These are phyloP conservation scores for Sisor rabdophorus DNA, from an alignment of 2,113 vertebrate species.

Conservation along the genomic window DNA sequence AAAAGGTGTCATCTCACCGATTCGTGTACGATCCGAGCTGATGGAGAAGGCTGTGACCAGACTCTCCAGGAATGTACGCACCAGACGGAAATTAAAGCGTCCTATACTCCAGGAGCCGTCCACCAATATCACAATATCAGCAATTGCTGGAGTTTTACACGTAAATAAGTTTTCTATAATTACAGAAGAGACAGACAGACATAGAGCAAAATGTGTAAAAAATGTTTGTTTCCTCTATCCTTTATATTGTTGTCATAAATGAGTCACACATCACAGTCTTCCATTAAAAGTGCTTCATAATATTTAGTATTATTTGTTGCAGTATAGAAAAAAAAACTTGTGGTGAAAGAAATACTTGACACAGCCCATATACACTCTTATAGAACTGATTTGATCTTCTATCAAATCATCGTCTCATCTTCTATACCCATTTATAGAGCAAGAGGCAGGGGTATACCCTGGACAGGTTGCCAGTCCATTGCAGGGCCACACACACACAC, in stretches of 20 bases:
- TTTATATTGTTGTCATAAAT: too few species aligned
- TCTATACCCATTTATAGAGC: too few species aligned
- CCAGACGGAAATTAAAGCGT: conserved; percentile 90
- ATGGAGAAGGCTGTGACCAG: conserved; percentile 85
- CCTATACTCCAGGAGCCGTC: conserved; percentile 99
- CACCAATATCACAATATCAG: conserved; percentile 93
- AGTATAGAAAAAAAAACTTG: background rate
- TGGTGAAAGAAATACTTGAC: background rate
- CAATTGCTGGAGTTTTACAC: conserved; percentile 79
- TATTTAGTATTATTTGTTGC: background rate
- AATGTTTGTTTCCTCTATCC: too few species aligned
- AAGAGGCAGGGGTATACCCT: too few species aligned
- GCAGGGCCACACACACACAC: too few species aligned
- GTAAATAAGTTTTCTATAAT: conserved; percentile 73
- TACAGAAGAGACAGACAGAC: conserved; percentile 2
- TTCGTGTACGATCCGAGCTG: conserved; percentile 81
- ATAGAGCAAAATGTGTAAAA: too few species aligned
- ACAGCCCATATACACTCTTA: background rate
- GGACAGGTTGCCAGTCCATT: too few species aligned
- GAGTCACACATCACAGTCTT: background rate
- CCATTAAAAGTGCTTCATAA: background rate
- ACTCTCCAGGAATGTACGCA: conserved; percentile 89
- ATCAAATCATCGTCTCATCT: too few species aligned
- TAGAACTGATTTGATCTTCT: background rate
- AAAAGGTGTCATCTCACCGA: conserved; percentile 69